These are phyloP conservation scores for Sitobion miscanthi DNA, from an alignment of 1,140 invertebrate species.

Conservation along the genomic window DNA sequence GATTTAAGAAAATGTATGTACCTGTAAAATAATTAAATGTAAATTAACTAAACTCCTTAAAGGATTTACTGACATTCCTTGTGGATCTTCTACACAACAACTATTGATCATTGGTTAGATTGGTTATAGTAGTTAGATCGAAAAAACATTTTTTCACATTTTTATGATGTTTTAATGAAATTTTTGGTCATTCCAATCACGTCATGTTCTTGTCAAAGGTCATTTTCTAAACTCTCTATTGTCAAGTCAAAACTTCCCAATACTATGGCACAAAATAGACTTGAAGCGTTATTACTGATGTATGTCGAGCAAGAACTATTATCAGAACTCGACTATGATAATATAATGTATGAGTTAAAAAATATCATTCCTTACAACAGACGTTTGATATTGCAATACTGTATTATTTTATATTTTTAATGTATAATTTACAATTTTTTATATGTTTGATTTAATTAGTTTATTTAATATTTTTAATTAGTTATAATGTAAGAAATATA, in stretches of 20 bases:
- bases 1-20: no score
- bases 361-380: no score
- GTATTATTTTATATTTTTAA: no score
- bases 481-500: no score
- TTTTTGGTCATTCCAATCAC: constrained; percentile 33
- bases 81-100: constrained; percentile 1
- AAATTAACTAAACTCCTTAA: not conserved
- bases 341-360: no score
- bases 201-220: constrained; percentile 10
- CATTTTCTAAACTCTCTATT: constrained; percentile 20
- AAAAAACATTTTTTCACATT: constrained; percentile 2
- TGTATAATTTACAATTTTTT: no score
- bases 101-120: not conserved
- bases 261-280: constrained; percentile 20
- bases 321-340: no score
- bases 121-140: not conserved
- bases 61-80: constrained; percentile 3
- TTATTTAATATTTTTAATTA: no score
- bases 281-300: no score
- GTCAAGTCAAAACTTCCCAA: constrained; percentile 32
- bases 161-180: constrained; percentile 4
- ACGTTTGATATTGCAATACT: no score
- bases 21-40: not conserved
- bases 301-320: no score
- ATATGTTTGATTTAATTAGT: no score